Evolutionary conservation across 2,797 vertebrate species (phyloP).

Genomic region (Notolepis coatsorum): DNA sequence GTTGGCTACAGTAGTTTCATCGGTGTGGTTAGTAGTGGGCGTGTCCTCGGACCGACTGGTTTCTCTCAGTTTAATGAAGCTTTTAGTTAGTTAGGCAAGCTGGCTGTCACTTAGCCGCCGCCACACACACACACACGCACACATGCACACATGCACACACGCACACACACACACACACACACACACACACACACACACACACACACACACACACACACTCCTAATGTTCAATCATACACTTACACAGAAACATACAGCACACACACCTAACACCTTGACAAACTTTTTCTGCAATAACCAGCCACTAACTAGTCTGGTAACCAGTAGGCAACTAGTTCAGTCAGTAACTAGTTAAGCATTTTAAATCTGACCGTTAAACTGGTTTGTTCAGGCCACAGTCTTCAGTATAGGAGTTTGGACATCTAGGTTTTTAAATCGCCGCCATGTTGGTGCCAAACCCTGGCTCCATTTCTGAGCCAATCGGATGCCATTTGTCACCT

Average conservation of each 20-base stretch:
- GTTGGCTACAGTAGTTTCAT: too few species aligned
- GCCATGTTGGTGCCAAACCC: conserved; percentile 8
- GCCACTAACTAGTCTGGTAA: not conserved
- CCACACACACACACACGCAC: not conserved
- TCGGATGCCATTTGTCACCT: not conserved
- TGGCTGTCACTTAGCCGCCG: conserved; percentile 6
- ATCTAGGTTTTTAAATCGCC: not conserved
- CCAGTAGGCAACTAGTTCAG: not conserved
- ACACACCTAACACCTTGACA: not conserved
- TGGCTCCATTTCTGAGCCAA: not conserved
- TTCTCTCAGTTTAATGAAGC: too few species aligned
- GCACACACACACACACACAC: too few species aligned
- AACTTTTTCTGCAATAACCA: conserved; percentile 36
- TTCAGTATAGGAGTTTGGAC: not conserved
- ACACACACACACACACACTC: not conserved
- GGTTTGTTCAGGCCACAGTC: conserved; percentile 1
- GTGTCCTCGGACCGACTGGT: too few species aligned
- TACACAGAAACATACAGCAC: not conserved
- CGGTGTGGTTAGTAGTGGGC: too few species aligned
- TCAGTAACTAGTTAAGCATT: not conserved
- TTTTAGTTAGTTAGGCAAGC: too few species aligned
- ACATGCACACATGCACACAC: too few species aligned
- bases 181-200: too few species aligned
- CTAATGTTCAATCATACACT: not conserved
- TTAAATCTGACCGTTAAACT: not conserved